Evolutionary conservation across 1,140 invertebrate species (phyloP).

Genomic region (Stenopsyche tienmushanensis): DNA sequence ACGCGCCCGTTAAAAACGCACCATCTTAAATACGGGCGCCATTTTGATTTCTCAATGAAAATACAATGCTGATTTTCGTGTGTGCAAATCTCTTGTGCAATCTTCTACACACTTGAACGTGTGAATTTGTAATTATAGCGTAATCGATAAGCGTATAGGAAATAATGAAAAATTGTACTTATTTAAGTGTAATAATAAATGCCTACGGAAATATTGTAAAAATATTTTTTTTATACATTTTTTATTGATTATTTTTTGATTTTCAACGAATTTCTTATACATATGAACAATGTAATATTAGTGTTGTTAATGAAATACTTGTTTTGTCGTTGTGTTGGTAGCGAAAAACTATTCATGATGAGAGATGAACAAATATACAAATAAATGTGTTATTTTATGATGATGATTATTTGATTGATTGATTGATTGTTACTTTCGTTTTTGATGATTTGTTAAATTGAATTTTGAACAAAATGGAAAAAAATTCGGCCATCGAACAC

Average conservation of each 20-base stretch:
- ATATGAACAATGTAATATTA: conserved; percentile 24
- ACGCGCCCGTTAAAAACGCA: no score
- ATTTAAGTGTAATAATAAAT: conserved; percentile 25
- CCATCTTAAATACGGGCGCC: no score
- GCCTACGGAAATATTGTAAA: conserved; percentile 21
- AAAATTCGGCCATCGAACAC: conserved; percentile 4
- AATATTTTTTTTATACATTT: conserved; percentile 29
- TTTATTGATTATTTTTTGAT: conserved; percentile 5
- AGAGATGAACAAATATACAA: no score
- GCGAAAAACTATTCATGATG: no score
- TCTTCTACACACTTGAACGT: conserved; percentile 26
- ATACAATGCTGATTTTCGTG: conserved; percentile 38
- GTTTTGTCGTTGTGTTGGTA: no score
- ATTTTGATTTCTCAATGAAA: conserved; percentile 18
- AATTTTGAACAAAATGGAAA: no score
- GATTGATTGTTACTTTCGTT: not conserved
- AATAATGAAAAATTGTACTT: conserved; percentile 23
- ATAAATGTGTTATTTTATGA: no score
- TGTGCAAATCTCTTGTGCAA: conserved; percentile 34
- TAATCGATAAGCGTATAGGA: conserved; percentile 19
- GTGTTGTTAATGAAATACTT: conserved; percentile 32
- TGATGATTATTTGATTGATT: not conserved
- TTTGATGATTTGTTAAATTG: no score
- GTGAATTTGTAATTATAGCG: conserved; percentile 33
- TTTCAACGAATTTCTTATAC: conserved; percentile 22